Conservation (phyloP, 2,888 invertebrate species). For the Pristionchus exspectatus region DNA sequence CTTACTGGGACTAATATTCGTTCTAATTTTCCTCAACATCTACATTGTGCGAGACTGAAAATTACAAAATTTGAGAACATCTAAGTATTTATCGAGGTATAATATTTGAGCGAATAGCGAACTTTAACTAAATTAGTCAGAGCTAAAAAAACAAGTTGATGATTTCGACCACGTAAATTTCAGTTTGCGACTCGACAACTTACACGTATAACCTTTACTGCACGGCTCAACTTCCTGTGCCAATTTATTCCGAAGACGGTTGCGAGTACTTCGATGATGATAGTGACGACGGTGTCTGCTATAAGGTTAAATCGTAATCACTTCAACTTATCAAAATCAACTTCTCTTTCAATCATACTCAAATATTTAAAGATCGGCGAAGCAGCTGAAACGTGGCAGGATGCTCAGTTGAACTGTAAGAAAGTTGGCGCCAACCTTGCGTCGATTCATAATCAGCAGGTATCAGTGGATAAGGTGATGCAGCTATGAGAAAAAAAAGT, state of each 20-base stretch:
- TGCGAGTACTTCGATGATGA: neutral
- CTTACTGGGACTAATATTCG: too few relatives aligned
- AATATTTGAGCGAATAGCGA: too few relatives aligned
- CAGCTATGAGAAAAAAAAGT: too few relatives aligned
- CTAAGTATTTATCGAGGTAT: too few relatives aligned
- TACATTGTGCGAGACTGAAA: too few relatives aligned
- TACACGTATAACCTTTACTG: neutral
- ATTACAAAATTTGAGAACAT: too few relatives aligned
- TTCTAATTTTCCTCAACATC: too few relatives aligned
- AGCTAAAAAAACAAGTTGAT: too few relatives aligned
- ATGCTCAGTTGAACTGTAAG: neutral
- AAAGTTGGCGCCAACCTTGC: neutral
- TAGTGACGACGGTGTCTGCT: neutral
- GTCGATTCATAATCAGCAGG: neutral
- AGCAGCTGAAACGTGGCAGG: neutral
- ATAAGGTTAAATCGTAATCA: too few relatives aligned
- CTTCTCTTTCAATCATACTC: neutral
- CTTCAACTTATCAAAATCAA: too few relatives aligned
- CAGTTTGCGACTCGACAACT: neutral
- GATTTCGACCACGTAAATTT: too few relatives aligned
- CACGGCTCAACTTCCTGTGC: neutral
- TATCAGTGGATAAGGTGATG: neutral
- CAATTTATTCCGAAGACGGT: neutral
- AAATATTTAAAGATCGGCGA: neutral
- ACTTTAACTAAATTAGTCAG: too few relatives aligned